Base-by-base conservation (phyloP, 1,140 invertebrate genomes). In the Theocolax elegans region DNA sequence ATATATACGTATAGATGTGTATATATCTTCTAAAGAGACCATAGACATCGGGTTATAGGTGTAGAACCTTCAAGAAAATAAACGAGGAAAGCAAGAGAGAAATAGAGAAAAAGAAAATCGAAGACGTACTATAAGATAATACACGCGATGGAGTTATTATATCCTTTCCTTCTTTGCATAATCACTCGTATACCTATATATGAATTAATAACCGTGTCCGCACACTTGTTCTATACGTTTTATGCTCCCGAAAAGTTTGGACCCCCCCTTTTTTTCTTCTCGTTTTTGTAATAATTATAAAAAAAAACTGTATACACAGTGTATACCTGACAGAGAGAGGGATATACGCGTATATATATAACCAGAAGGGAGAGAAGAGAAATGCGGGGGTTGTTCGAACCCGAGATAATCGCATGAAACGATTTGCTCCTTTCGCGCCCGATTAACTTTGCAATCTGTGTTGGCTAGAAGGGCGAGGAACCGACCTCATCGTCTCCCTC, bases 381-480 rank as follows among this genome's bases (percentile, higher is more conserved):
- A 38, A 53, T 60, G 42, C 60, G 65, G 59, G 25, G 71, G 80
- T 77, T 78, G 17, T 75, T 77, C 10, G 4, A 76, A 74, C 72
- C 75, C 67, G 60, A 74, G 77, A 80, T 83, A 80, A 81, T 83
- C 80, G 78, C 77, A 73, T 63, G 74, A 81, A 82, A 79, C 82
- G 83, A 84, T 85, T 85, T 81, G 79, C 78, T 82, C 77, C 82
- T 78, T 83, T 85, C 79, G 83, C 78, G 79, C 73, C 79, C 81
- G 83, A 85, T 85, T 83, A 81, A 82, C 72, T 76, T 72, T 66
- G 80, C 83, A 79, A 83, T 83, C 80, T 77, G 48, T 40, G 56
- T 54, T 13, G 51, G 49, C 58, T 54, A 62, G 25, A 38, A 54
- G 63, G 62, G 48, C 35, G 49, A 44, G 35, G n/a, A n/a, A n/a